These are phyloP conservation scores for Bufo bufo DNA, from an alignment of 2,113 vertebrate species.

Conservation along the genomic window DNA sequence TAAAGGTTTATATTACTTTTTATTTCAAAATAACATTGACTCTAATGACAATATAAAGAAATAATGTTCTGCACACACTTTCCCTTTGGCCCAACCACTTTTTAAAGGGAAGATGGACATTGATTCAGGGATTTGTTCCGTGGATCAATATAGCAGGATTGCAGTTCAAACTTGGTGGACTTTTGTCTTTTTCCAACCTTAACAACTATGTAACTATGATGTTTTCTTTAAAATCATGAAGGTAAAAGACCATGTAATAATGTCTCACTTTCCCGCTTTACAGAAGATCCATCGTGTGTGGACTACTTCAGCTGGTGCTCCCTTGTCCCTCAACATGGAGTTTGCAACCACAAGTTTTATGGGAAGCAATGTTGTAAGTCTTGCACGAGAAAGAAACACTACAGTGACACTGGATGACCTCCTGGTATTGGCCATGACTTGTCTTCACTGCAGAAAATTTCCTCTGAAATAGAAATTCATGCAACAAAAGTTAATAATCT, in stretches of 20 bases:
- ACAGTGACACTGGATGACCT: constrained; percentile 51
- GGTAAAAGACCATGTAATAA: neutral
- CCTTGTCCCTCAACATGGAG: constrained; percentile 90
- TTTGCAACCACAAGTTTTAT: constrained; percentile 97
- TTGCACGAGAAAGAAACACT: constrained; percentile 83
- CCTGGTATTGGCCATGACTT: constrained; percentile 46
- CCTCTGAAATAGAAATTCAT: neutral
- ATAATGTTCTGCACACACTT: too few species aligned
- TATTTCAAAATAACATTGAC: too few species aligned
- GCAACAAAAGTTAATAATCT: constrained; percentile 2
- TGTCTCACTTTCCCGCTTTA: constrained; percentile 55
- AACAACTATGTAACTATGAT: too few species aligned
- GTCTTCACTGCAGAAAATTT: neutral
- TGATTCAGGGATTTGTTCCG: too few species aligned
- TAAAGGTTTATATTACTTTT: too few species aligned
- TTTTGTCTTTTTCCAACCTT: too few species aligned
- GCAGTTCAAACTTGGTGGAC: too few species aligned
- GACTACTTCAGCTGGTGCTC: constrained; percentile 94
- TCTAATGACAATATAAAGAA: too few species aligned
- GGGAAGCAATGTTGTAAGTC: constrained; percentile 95
- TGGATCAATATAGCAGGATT: too few species aligned
- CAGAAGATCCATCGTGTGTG: constrained; percentile 83
- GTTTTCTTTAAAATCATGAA: too few species aligned
- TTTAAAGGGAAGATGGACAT: too few species aligned
- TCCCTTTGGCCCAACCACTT: too few species aligned